Evolutionary conservation across 2,888 invertebrate species (phyloP), one percentile per base, ranked within the genome.

Genomic region (Nasonia oneida): DNA sequence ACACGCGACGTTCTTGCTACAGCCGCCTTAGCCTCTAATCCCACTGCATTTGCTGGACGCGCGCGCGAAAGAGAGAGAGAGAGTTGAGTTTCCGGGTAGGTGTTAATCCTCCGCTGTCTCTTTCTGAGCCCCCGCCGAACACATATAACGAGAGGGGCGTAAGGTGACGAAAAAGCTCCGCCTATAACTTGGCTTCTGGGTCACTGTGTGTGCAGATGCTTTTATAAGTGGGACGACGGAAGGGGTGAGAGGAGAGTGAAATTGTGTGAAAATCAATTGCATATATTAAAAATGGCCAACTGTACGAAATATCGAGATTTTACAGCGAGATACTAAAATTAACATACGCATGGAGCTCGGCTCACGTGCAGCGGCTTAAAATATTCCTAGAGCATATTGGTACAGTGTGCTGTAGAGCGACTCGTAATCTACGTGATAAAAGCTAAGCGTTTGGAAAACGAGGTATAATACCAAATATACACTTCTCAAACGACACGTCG

Each of bases 21-120:
- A 61, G 57, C 8, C 57, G 14, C 75, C 53, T 33, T 33, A 33
- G 18, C 57, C 33, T 57, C 57, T 76, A 76, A 76, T 76, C 76
- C 76, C 1, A 23, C 42, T 18, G 57, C 47, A 57, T 29, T 57
- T 53, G 67, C 64, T 53, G 78, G 67, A 67, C 67, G 47, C 29
- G 53, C 29, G 75, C 67, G 39, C 64, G 64, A 5, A 29, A 23
- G 18, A 5, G n/a, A 29, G 1, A 2, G 61, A 3, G 23, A 64
- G 29, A 47, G 73, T 37, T 37, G 37, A 57, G 39, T 81, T 81
- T 81, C 81, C 81, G 73, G 57, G 73, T 73, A 81, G 57, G 57
- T 39, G 57, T 39, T 18, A 33, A 67, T 37, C 39, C 42, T 23
- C n/a, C 14, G n/a, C 73, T 23, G 23, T 42, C 42, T 42, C 71